Conservation (phyloP, 2,797 vertebrate genomes). For the Serranus cabrilla region DNA sequence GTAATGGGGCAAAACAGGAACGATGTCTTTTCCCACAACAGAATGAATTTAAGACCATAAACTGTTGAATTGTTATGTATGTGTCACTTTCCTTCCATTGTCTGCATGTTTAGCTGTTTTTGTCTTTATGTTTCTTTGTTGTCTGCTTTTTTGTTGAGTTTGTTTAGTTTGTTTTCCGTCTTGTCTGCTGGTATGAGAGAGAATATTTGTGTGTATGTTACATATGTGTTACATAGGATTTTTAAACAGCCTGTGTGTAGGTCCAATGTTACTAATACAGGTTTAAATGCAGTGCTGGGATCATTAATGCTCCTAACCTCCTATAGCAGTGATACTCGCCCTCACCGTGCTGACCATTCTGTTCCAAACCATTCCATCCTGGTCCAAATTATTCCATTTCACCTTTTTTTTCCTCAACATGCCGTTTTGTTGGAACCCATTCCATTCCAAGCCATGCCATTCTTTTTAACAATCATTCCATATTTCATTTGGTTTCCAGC, state of each 20-base stretch:
- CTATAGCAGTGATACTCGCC: conserved; percentile 42
- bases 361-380: conserved; percentile 53
- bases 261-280: conserved; percentile 66
- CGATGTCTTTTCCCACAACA: conserved; percentile 12
- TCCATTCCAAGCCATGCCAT: conserved; percentile 10
- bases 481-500: no score
- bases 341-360: conserved; percentile 68
- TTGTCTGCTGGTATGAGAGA: conserved; percentile 34
- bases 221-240: conserved; percentile 8
- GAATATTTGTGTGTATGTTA: conserved; percentile 27
- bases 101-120: conserved; percentile 52
- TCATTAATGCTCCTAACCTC: conserved; percentile 57
- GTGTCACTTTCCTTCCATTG: conserved; percentile 40
- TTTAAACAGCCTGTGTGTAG: conserved; percentile 40
- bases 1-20: conserved; percentile 35
- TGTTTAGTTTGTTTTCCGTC: conserved; percentile 27
- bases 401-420: background rate
- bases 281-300: conserved; percentile 57
- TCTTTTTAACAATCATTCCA: background rate
- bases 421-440: background rate
- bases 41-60: conserved; percentile 26
- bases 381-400: conserved; percentile 17
- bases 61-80: conserved; percentile 44
- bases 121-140: conserved; percentile 33
- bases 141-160: conserved; percentile 31